Evolutionary conservation across 2,113 vertebrate genomes (phyloP), one percentile per base, ranked within the genome.

Genomic region (Xenotilapia leptura): DNA sequence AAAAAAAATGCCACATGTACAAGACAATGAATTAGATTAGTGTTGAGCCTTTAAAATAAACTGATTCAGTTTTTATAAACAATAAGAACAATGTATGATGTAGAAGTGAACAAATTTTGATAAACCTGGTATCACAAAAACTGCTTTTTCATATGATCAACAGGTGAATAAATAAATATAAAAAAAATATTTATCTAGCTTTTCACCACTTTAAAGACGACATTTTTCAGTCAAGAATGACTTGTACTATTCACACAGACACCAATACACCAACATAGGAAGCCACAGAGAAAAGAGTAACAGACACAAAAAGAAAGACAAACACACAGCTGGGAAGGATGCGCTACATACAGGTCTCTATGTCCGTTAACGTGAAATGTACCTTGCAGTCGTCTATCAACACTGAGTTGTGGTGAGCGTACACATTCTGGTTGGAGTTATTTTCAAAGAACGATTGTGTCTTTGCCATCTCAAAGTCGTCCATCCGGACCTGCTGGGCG

Each of bases 341-440:
- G 91, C 89, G 90, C 96, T 98, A 99, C 97, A 99, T 99, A 95
- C 98, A 99, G 12, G 98, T 99, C 96, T 99, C 98, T 92, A 99
- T 99, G 96, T 99, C 99, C 94, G 98, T 97, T 97, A 99, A 97
- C 9, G 96, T 96, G 93, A 97, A 97, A 95, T 97, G 97, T 99
- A 99, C 98, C 99, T 99, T 99, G 98, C 97, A 98, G 94, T 99
- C 98, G 97, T 99, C 98, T 97, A 97, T 97, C 95, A 98, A 96
- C 96, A 98, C 97, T 91, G 92, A 95, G 94, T 98, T 98, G 97
- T 98, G 98, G 97, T 98, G 97, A n/a, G 97, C 90, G 94, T 99
- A 99, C 92, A 98, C 97, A 91, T 97, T 97, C 90, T 98, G 98
- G 95, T 98, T 99, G 93, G 96, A 97, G 97, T 97, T 98, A 96